Conservation (phyloP, 2,888 invertebrate species). For the Caenorhabditis virilis region DNA sequence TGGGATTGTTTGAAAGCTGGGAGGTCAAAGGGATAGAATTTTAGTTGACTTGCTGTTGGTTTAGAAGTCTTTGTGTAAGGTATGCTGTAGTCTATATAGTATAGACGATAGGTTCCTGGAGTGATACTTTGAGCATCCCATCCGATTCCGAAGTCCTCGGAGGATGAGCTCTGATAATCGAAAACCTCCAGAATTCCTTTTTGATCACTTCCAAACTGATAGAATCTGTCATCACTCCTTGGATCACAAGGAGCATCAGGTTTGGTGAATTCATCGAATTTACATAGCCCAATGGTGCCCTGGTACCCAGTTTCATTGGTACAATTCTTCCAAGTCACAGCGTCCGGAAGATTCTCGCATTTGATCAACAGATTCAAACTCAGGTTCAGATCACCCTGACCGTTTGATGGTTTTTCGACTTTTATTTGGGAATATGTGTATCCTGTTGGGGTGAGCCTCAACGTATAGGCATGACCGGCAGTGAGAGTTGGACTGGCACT, state of each 20-base stretch:
- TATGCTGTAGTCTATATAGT: slow-evolving; percentile 8
- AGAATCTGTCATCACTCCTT: slow-evolving; percentile 4
- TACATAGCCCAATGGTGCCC: slow-evolving; percentile 25
- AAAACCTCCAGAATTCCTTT: slow-evolving; percentile 4
- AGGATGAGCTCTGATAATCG: slow-evolving; percentile 8
- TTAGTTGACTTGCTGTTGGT: slow-evolving; percentile 9
- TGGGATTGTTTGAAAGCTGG: slow-evolving; percentile 5
- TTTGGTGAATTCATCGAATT: slow-evolving; percentile 3
- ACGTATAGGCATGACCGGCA: slow-evolving; percentile 16
- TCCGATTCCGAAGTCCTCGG: slow-evolving; percentile 4
- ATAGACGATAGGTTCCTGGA: slow-evolving; percentile 29
- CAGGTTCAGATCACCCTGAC: slow-evolving; percentile 37
- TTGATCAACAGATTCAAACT: slow-evolving; percentile 25
- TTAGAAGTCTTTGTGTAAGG: slow-evolving; percentile 4
- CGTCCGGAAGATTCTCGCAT: slow-evolving; percentile 24
- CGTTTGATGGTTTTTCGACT: slow-evolving; percentile 34
- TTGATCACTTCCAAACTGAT: slow-evolving; percentile 3
- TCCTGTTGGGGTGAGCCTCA: slow-evolving; percentile 23
- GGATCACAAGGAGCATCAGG: slow-evolving; percentile 22
- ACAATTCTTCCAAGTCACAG: slow-evolving; percentile 27
- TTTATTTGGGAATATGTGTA: slow-evolving; percentile 19
- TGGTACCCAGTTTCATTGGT: slow-evolving; percentile 5
- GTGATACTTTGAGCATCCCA: slow-evolving; percentile 17
- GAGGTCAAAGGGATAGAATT: neutral
- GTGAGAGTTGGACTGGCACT: slow-evolving; percentile 10